Conservation (phyloP, 2,113 vertebrate genomes). For the Chaetorhynchus papuensis region DNA sequence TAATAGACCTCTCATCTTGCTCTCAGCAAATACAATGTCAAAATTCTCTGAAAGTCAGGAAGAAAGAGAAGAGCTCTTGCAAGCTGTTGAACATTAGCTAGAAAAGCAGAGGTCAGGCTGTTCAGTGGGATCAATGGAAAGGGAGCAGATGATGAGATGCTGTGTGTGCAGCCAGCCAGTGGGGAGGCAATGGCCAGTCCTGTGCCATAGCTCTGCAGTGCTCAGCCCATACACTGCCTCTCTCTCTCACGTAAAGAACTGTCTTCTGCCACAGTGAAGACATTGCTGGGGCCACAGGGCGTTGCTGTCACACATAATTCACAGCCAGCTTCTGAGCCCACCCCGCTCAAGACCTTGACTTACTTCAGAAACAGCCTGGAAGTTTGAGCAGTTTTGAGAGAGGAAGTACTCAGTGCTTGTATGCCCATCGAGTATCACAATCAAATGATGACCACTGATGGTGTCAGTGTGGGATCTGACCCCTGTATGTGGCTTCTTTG, state of each 20-base stretch:
- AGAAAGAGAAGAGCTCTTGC: neutral
- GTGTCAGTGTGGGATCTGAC: neutral
- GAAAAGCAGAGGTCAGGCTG: neutral
- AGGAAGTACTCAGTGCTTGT: neutral
- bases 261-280: neutral
- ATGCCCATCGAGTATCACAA: neutral
- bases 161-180: neutral
- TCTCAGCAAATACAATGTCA: neutral
- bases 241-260: neutral
- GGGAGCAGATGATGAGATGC: neutral
- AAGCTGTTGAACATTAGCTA: neutral
- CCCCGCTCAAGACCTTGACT: neutral
- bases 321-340: neutral
- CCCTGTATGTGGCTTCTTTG: neutral
- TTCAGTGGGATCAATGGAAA: neutral
- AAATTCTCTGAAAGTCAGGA: neutral
- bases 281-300: neutral
- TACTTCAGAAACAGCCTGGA: neutral
- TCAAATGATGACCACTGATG: neutral
- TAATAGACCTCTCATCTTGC: neutral
- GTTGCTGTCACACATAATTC: neutral
- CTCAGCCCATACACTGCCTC: neutral
- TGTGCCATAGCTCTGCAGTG: accelerated
- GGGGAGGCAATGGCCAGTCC: neutral
- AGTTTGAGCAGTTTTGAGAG: neutral